Conservation (phyloP, 2,888 invertebrate genomes). For the Agrilus biguttatus region DNA sequence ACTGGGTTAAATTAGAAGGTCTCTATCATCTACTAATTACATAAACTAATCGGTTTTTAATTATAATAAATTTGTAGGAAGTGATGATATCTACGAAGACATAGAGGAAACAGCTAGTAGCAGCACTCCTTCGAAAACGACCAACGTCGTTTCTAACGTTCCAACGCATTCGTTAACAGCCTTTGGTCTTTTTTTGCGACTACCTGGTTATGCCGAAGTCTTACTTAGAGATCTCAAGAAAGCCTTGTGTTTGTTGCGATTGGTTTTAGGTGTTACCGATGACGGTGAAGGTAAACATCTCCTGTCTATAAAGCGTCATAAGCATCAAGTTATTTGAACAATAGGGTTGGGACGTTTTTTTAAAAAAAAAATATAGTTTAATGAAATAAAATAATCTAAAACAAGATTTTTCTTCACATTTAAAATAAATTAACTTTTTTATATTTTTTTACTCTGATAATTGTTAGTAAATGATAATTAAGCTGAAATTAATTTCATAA, state of each 20-base stretch:
- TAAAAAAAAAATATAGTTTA: no score
- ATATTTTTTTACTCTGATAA: no score
- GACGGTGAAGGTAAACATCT: conserved; percentile 67
- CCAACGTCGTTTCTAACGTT: conserved; percentile 44
- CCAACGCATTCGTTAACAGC: conserved; percentile 87
- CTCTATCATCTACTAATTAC: conserved; percentile 1
- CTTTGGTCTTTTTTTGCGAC: conserved; percentile 73
- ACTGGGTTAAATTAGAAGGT: conserved; percentile 37
- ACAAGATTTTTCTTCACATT: no score
- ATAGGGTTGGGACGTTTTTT: no score
- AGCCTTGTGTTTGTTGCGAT: conserved; percentile 71
- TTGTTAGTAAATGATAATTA: no score
- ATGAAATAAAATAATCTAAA: no score
- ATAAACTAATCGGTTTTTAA: not conserved
- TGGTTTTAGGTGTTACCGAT: conserved; percentile 81
- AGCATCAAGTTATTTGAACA: not conserved
- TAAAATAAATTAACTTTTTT: no score
- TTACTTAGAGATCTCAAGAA: conserved; percentile 68
- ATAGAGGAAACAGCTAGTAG: conserved; percentile 39
- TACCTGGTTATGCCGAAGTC: conserved; percentile 85
- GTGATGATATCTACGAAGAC: conserved; percentile 48
- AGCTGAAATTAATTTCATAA: no score
- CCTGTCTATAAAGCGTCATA: no score
- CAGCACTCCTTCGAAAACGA: conserved; percentile 35
- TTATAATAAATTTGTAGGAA: conserved; percentile 26